Conservation (phyloP, 2,888 invertebrate species). For the Pachymerium ferrugineum region DNA sequence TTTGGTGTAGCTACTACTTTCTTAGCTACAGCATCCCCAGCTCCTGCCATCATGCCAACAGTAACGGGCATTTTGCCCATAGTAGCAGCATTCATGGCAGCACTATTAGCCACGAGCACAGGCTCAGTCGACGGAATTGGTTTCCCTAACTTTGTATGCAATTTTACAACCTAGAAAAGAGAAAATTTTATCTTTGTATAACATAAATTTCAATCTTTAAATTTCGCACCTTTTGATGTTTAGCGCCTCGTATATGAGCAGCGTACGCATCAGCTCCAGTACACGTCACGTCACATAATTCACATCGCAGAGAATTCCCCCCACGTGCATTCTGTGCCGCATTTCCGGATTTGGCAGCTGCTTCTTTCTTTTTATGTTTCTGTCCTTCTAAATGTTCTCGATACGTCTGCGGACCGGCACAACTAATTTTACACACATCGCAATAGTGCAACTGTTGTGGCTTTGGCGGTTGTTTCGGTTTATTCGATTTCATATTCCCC, state of each 20-base stretch:
- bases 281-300: conserved; percentile 96
- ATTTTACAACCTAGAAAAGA: conserved; percentile 62
- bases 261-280: conserved; percentile 98
- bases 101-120: conserved; percentile 60
- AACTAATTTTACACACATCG: conserved; percentile 97
- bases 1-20: conserved; percentile 62
- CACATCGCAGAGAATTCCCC: conserved; percentile 75
- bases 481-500: conserved; percentile 53
- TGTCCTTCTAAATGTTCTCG: conserved; percentile 97
- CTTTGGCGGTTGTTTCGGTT: conserved; percentile 75
- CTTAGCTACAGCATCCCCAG: conserved; percentile 49
- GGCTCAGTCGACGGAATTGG: conserved; percentile 95
- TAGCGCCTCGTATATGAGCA: conserved; percentile 93
- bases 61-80: conserved; percentile 44
- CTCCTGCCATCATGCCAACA: conserved; percentile 41
- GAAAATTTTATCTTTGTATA: background rate
- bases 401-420: conserved; percentile 89
- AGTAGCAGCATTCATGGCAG: conserved; percentile 40
- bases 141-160: conserved; percentile 95
- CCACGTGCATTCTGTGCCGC: conserved; percentile 51
- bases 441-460: conserved; percentile 95
- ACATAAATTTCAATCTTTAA: background rate
- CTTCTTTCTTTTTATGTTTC: conserved; percentile 98
- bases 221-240: conserved; percentile 84
- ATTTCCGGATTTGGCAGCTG: conserved; percentile 66